Percentiles rank a stretch among this genome's conserved stretches.
Evolutionary conservation across 30 jellyfish, hydroid and myxozoan species (phyloP).

Genomic region (Aurelia aurita): DNA sequence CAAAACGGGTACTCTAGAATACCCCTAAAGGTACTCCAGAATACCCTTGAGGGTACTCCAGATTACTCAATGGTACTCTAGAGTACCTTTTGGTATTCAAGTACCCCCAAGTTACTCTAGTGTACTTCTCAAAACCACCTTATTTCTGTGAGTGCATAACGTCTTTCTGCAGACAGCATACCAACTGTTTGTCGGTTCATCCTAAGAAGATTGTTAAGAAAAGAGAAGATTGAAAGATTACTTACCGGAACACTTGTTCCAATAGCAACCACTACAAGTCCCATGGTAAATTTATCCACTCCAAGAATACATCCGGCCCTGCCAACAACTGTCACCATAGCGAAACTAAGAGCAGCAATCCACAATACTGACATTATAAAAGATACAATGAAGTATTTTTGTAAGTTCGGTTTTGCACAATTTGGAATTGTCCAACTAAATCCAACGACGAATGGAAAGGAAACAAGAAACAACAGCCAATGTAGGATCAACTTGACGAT

Average conservation of each 20-base stretch:
- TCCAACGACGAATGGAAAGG: constrained; percentile 88
- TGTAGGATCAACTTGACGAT: constrained; percentile 41
- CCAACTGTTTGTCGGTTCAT: too few species aligned
- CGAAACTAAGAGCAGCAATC: constrained; percentile 95
- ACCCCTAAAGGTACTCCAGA: too few species aligned
- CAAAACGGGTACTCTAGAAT: too few species aligned
- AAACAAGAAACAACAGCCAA: constrained; percentile 88
- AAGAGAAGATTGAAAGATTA: background rate
- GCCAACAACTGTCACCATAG: constrained; percentile 98
- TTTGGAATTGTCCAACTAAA: constrained; percentile 98
- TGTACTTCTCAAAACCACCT: too few species aligned
- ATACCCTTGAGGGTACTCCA: too few species aligned
- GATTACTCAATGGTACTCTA: too few species aligned
- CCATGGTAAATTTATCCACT: constrained; percentile 95
- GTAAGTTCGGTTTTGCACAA: constrained; percentile 88
- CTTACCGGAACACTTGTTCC: constrained; percentile 99
- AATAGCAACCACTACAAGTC: constrained; percentile 96
- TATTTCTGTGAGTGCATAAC: too few species aligned
- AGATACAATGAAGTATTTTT: constrained; percentile 79
- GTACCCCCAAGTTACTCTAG: too few species aligned
- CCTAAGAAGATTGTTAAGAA: too few species aligned
- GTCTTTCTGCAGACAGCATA: too few species aligned
- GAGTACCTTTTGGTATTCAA: too few species aligned
- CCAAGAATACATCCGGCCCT: constrained; percentile 97
- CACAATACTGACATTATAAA: constrained; percentile 91